These are phyloP conservation scores for Psylliodes chrysocephalus DNA, from an alignment of 2,888 invertebrate species.

Conservation along the genomic window DNA sequence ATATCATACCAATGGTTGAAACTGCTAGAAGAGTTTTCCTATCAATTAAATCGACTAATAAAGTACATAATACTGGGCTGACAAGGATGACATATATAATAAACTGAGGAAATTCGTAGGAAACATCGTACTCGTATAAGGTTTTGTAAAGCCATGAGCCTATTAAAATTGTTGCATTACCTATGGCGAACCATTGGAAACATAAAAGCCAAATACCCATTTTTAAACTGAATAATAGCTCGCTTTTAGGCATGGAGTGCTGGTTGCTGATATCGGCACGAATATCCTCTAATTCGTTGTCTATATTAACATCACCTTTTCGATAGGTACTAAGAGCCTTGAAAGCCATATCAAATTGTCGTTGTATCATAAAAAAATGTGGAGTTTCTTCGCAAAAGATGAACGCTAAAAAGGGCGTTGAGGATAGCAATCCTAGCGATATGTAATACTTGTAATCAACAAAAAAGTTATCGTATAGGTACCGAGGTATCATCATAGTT, in stretches of 20 bases:
- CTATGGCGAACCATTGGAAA: not conserved
- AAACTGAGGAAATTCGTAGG: not conserved
- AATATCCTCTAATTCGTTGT: not conserved
- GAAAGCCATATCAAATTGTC: not conserved
- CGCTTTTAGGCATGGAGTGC: not conserved
- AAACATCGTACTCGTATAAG: not conserved
- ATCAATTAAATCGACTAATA: not conserved
- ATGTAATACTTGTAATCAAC: not conserved
- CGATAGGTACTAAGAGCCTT: not conserved
- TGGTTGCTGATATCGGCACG: not conserved
- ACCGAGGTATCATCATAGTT: not conserved
- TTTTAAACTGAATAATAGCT: not conserved
- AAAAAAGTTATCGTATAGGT: not conserved
- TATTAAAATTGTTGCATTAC: not conserved
- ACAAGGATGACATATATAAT: not conserved
- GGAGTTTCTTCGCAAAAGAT: constrained; percentile 7
- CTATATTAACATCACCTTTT: not conserved
- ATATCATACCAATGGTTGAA: not conserved
- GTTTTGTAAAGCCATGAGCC: not conserved
- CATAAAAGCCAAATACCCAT: not conserved
- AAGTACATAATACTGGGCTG: not conserved
- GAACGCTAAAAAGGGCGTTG: not conserved
- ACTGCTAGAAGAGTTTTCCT: not conserved
- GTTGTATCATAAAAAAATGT: not conserved
- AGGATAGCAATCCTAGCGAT: not conserved